Conservation (phyloP, 2,888 invertebrate species). For the Brachyptera putata region DNA sequence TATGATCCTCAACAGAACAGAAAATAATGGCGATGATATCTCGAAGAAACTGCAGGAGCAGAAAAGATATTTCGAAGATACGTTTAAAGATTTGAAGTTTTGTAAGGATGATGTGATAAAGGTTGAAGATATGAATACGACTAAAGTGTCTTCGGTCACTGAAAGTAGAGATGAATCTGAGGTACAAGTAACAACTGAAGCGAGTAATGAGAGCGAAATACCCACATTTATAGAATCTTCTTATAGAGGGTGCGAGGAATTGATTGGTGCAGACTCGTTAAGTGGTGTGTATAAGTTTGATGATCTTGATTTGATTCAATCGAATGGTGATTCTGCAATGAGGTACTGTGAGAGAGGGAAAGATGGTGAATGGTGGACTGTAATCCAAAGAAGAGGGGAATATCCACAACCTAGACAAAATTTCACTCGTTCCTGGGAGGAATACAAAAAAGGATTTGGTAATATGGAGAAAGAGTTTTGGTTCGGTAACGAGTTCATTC, state of each 20-base stretch:
- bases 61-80: slow-evolving; percentile 31
- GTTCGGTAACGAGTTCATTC: slow-evolving; percentile 58
- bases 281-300: slow-evolving; percentile 47
- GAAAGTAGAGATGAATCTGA: no score
- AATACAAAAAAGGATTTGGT: slow-evolving; percentile 67
- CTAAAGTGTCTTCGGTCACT: no score
- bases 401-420: slow-evolving; percentile 46
- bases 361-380: slow-evolving; percentile 66
- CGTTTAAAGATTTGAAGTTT: slow-evolving; percentile 27
- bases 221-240: no score
- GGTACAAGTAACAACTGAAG: no score
- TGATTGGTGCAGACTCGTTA: slow-evolving; percentile 38
- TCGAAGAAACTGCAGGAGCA: slow-evolving; percentile 34
- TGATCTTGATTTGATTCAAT: slow-evolving; percentile 33
- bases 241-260: slow-evolving; percentile 45
- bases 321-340: slow-evolving; percentile 45
- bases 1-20: slow-evolving; percentile 32
- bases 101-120: no score
- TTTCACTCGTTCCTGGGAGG: slow-evolving; percentile 61
- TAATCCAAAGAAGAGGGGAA: slow-evolving; percentile 44
- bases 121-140: no score
- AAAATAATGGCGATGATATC: slow-evolving; percentile 18
- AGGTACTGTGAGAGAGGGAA: slow-evolving; percentile 57
- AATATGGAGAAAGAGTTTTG: slow-evolving; percentile 68
- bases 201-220: no score